Conservation (phyloP, 2,113 vertebrate genomes). For the Lates calcarifer region DNA sequence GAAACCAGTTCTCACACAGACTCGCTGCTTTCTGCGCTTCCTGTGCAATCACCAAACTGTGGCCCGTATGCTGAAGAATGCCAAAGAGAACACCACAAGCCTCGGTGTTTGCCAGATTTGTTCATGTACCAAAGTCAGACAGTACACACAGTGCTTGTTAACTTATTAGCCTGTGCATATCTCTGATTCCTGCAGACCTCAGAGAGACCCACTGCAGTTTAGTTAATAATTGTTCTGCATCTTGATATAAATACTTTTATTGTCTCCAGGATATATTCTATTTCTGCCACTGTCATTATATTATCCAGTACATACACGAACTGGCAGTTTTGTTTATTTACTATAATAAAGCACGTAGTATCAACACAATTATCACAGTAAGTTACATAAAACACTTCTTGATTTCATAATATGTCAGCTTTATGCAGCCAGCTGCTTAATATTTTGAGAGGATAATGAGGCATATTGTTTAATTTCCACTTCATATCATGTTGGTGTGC, state of each 20-base stretch:
- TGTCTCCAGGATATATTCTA: not conserved
- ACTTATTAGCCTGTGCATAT: not conserved
- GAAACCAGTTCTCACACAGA: not conserved
- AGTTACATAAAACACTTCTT: not conserved
- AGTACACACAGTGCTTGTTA: not conserved
- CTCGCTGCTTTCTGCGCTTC: not conserved
- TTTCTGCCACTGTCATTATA: too few species aligned
- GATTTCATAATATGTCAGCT: too few species aligned
- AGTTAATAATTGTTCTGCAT: too few species aligned
- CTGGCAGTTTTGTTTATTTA: too few species aligned
- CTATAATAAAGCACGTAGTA: too few species aligned
- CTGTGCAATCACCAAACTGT: not conserved
- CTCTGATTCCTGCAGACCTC: not conserved
- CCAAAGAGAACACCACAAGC: not conserved
- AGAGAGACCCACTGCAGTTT: not conserved
- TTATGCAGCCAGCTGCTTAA: not conserved
- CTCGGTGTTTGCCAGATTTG: not conserved
- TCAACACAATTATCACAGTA: too few species aligned
- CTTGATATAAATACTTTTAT: not conserved
- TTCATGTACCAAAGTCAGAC: not conserved
- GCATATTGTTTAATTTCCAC: not conserved
- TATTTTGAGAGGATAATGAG: not conserved
- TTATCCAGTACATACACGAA: too few species aligned
- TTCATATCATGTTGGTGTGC: not conserved
- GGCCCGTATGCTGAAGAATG: not conserved